Evolutionary conservation across 2,797 vertebrate species (phyloP), one percentile per base, ranked within the genome.

Genomic region (Melanotaenia trifasciata): DNA sequence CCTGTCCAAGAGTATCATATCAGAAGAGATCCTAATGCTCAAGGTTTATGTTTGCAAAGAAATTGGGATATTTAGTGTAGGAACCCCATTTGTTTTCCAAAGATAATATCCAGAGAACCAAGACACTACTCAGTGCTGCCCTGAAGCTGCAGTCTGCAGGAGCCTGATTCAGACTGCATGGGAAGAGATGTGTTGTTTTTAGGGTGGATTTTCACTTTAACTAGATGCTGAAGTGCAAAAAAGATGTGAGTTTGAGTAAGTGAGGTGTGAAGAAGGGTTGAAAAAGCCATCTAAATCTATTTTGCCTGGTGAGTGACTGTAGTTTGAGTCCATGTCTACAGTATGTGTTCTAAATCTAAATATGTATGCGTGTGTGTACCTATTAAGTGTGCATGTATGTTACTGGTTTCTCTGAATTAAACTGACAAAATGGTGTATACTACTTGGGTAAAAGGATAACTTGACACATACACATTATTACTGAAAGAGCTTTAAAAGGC

Each of bases 241-340:
- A 72, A 70, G 76, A 77, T 77, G 75, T 73, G 85, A 83, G 73
- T 78, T 75, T 81, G 83, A 82, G 69, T 38, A 59, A 69, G 69
- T 70, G 67, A 79, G 61, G 38, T 54, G 61, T 71, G 92, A 92
- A 77, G 88, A 90, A 84, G 78, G 89, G 69, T 85, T 92, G 50
- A 94, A 94, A 95, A 93, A 96, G 95, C 95, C 96, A 97, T 96
- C 90, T 92, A 90, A 94, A 93, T 91, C 93, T 94, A 92, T 94
- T 96, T 95, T 95, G 95, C 95, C 93, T 96, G 95, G 74, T 91
- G 95, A 94, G 90, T 90, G 94, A 94, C 92, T 91, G 85, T 94
- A 92, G 92, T 93, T 83, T 88, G 93, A 94, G 93, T 94, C 94
- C 85, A 84, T 90, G 91, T 95, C 81, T 78, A 32, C 61, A 91